phyloP scores from a whole-genome alignment of 2,797 vertebrate genomes.

The Rousettus madagascariensis region DNA sequence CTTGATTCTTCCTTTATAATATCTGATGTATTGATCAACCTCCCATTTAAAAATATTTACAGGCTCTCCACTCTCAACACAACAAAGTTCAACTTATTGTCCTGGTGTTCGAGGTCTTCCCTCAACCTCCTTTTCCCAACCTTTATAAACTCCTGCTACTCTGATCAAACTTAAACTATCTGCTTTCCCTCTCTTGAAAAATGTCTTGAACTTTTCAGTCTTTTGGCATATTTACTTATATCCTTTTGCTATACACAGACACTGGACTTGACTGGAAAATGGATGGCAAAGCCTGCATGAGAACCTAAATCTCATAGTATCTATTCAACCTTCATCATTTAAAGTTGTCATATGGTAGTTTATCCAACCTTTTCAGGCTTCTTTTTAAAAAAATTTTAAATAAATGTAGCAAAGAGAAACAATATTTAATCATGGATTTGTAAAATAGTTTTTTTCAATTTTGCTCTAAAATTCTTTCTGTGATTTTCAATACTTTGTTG shows the following conservation, averaged over 20 bases:
- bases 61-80: not conserved
- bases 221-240: not conserved
- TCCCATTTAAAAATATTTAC: not conserved
- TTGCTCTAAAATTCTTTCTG: not conserved
- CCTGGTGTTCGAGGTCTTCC: not conserved
- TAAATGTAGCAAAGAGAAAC: not conserved
- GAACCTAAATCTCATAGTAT: fast-evolving
- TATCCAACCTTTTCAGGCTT: not conserved
- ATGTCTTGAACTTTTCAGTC: not conserved
- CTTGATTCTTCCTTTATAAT: not conserved
- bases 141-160: not conserved
- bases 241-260: not conserved
- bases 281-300: not conserved
- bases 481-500: not conserved
- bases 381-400: not conserved
- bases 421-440: not conserved
- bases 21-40: not conserved
- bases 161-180: not conserved
- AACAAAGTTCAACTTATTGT: not conserved
- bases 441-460: not conserved
- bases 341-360: not conserved
- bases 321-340: not conserved
- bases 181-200: not conserved
- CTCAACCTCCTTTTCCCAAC: not conserved
- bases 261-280: not conserved